Evolutionary conservation across 2,888 invertebrate genomes (phyloP), one percentile per base, ranked within the genome.

Genomic region (Pheosia gnoma): DNA sequence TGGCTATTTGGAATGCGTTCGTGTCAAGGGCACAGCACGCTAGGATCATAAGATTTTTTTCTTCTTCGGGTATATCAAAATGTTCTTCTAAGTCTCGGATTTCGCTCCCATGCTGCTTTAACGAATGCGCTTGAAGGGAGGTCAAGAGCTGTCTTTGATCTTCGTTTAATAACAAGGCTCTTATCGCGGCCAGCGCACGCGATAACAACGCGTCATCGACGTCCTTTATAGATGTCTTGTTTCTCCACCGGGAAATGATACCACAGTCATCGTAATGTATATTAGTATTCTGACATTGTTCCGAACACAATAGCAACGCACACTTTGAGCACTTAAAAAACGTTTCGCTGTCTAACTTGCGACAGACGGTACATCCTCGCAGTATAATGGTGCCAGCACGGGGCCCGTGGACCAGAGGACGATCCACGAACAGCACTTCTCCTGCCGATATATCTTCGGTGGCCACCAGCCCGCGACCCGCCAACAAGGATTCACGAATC

Each of bases 381-480:
- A 94, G 94, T 25, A 94, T 84, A 49, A 89, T 88, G 59, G 87
- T 88, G 59, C 94, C 91, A 49, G 94, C 93, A 56, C 96, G 94
- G 0, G 97, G 96, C 0, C 97, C 97, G 58, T 95, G 85, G 53
- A 97, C 91, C 54, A 97, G 85, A 0, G 97, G 96, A 60, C 90
- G 92, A 82, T 97, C 97, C 10, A 94, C 91, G 79, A 96, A 97
- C 59, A 97, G 94, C 43, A 96, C 84, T 84, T 97, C 96, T 51
- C 96, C 96, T 43, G 93, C 82, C 62, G 88, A 83, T 53, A 97
- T 95, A 78, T 96, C 95, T 67, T 95, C 93, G 4, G 90, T 94
- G 25, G 97, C 96, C 72, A 97, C 94, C 3, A 97, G 82, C 3
- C 97, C 97, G 37, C 96, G 95, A 7, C 97, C 97, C 55, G 95